Evolutionary conservation across 2,797 vertebrate species (phyloP).

Genomic region (Microcaecilia unicolor): DNA sequence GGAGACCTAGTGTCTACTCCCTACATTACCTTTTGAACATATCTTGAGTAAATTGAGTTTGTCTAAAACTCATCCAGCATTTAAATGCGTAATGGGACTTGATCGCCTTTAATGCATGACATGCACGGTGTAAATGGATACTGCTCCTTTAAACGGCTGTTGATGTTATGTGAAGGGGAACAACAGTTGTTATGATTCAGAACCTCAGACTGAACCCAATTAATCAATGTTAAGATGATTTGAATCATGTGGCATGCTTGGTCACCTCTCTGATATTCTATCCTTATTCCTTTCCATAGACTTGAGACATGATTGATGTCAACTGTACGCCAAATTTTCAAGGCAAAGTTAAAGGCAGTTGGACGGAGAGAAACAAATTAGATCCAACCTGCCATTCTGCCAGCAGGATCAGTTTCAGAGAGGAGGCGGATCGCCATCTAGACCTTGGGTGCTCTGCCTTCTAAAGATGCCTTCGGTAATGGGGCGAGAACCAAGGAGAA

Average conservation of each 20-base stretch:
- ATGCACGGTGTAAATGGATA: conserved; percentile 48
- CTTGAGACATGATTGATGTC: conserved; percentile 59
- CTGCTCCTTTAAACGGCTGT: conserved; percentile 57
- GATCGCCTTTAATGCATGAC: conserved; percentile 46
- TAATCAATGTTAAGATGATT: conserved; percentile 68
- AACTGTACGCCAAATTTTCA: conserved; percentile 46
- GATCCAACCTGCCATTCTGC: conserved; percentile 61
- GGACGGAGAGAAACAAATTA: conserved; percentile 63
- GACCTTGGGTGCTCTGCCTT: conserved; percentile 1
- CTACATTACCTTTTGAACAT: conserved; percentile 31
- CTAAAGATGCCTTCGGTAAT: not conserved
- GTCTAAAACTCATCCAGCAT: conserved; percentile 52
- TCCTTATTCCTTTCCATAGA: conserved; percentile 43
- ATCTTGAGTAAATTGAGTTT: conserved; percentile 63
- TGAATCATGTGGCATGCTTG: conserved; percentile 63
- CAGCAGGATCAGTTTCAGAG: conserved; percentile 72
- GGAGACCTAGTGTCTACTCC: conserved; percentile 39
- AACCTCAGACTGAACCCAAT: conserved; percentile 66
- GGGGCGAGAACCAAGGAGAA: too few species aligned
- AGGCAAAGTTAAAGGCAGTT: conserved; percentile 33
- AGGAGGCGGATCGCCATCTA: conserved; percentile 12
- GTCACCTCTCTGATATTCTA: conserved; percentile 70
- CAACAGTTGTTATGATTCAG: conserved; percentile 63
- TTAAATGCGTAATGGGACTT: conserved; percentile 52
- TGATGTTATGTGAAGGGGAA: conserved; percentile 50